Evolutionary conservation across 2,113 vertebrate genomes (phyloP).

Genomic region (Menura novaehollandiae): DNA sequence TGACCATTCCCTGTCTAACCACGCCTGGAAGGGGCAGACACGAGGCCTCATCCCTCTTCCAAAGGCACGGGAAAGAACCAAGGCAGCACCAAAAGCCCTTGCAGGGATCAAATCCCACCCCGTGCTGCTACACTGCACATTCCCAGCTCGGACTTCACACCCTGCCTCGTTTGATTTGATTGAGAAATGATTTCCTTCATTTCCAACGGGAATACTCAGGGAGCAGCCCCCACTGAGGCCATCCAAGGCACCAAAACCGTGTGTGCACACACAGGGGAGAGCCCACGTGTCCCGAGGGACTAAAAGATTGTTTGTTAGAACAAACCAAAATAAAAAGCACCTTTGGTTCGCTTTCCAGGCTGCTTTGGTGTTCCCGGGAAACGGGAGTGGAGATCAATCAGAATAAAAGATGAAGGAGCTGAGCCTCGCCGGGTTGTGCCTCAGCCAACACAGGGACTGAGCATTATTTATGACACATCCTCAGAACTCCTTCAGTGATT

Average conservation of each 20-base stretch:
- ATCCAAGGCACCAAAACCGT: fast-evolving
- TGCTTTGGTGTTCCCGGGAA: background rate
- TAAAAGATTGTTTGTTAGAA: background rate
- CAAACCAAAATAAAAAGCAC: background rate
- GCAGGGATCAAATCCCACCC: background rate
- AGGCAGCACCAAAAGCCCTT: background rate
- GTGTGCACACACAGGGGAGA: fast-evolving
- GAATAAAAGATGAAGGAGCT: slow-evolving; percentile 52
- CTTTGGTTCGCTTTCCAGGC: background rate
- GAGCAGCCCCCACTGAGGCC: background rate
- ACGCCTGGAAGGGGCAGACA: background rate
- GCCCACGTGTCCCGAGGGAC: background rate
- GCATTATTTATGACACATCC: slow-evolving; percentile 15
- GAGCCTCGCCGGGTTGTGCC: background rate
- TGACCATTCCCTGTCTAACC: background rate
- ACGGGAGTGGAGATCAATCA: slow-evolving; percentile 7
- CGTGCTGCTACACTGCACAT: background rate
- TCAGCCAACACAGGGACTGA: background rate
- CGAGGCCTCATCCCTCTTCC: background rate
- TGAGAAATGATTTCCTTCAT: no score
- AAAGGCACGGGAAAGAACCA: fast-evolving
- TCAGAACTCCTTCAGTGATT: slow-evolving; percentile 13
- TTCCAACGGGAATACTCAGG: fast-evolving
- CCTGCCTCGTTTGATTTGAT: fast-evolving
- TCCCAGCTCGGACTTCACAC: background rate